A percentile compares a stretch with the other conserved stretches of the same genome.
phyloP scores from a whole-genome alignment of 1,140 invertebrate species.

The Glossosoma conforme region DNA sequence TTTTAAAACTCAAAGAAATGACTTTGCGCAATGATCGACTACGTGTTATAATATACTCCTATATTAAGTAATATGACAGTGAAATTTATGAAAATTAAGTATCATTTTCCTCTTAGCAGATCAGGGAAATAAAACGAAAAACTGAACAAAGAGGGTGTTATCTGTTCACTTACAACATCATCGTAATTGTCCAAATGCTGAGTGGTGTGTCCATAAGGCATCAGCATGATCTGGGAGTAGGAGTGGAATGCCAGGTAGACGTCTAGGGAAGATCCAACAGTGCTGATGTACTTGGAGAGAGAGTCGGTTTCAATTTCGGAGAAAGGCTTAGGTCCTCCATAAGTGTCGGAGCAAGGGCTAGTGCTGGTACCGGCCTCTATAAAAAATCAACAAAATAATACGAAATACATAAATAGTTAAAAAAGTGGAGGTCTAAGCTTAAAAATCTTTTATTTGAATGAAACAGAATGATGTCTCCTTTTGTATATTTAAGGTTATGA shows the following conservation, averaged over 20 bases:
- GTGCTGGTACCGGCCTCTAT: constrained; percentile 56
- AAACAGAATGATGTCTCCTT: neutral
- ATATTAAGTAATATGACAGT: too few relatives aligned
- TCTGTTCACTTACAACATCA: constrained; percentile 53
- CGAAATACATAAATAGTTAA: neutral
- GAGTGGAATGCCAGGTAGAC: constrained; percentile 65
- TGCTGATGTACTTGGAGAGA: constrained; percentile 46
- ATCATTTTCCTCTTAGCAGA: constrained; percentile 9
- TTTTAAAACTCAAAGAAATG: too few relatives aligned
- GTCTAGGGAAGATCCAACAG: constrained; percentile 37
- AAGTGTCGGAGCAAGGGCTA: constrained; percentile 62
- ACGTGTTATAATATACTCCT: too few relatives aligned
- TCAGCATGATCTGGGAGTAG: constrained; percentile 66
- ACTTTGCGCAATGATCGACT: neutral
- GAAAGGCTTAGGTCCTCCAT: constrained; percentile 58
- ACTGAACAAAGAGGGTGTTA: constrained; percentile 2
- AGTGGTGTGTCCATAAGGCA: constrained; percentile 64
- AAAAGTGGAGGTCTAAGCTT: too few relatives aligned
- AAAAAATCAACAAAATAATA: constrained; percentile 49
- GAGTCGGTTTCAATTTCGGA: constrained; percentile 65
- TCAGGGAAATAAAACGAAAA: too few relatives aligned
- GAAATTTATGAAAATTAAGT: neutral
- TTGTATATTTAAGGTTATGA: too few relatives aligned
- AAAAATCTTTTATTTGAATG: constrained; percentile 26
- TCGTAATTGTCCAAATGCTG: constrained; percentile 57